Evolutionary conservation across 2,113 vertebrate species (phyloP).

Genomic region (Todiramphus chloris): DNA sequence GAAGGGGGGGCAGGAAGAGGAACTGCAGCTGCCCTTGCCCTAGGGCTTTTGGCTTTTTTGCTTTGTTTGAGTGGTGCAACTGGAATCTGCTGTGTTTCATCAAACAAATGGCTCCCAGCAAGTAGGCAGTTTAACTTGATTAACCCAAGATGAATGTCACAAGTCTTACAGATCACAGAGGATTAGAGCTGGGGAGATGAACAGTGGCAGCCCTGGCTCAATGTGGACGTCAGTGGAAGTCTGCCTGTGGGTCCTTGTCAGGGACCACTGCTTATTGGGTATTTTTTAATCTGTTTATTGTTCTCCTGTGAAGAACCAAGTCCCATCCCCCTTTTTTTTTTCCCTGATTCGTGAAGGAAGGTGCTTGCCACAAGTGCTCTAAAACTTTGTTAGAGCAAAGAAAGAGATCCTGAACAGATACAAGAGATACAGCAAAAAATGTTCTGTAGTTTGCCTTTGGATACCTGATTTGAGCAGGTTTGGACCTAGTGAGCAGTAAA

Average conservation of each 20-base stretch:
- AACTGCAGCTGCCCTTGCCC: background rate
- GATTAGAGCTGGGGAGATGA: background rate
- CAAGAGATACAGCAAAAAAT: background rate
- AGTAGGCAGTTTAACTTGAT: conserved; percentile 58
- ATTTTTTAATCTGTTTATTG: background rate
- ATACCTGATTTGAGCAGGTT: background rate
- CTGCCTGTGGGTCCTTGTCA: background rate
- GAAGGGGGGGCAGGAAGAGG: background rate
- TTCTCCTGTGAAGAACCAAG: background rate
- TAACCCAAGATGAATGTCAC: conserved; percentile 56
- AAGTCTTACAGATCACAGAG: conserved; percentile 16
- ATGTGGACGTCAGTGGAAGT: background rate
- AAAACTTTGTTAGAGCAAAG: background rate
- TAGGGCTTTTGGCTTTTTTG: background rate
- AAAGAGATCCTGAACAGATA: background rate
- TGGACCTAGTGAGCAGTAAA: background rate
- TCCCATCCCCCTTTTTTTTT: background rate
- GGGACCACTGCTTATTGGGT: background rate
- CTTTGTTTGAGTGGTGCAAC: conserved; percentile 3
- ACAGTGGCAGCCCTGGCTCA: background rate
- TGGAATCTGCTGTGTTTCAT: conserved; percentile 59
- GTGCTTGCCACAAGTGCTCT: background rate
- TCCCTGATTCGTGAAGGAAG: background rate
- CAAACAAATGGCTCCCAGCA: conserved; percentile 53
- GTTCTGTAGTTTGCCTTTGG: background rate